These are phyloP conservation scores for Squalus acanthias DNA, from an alignment of 2,797 vertebrate species.

Conservation along the genomic window DNA sequence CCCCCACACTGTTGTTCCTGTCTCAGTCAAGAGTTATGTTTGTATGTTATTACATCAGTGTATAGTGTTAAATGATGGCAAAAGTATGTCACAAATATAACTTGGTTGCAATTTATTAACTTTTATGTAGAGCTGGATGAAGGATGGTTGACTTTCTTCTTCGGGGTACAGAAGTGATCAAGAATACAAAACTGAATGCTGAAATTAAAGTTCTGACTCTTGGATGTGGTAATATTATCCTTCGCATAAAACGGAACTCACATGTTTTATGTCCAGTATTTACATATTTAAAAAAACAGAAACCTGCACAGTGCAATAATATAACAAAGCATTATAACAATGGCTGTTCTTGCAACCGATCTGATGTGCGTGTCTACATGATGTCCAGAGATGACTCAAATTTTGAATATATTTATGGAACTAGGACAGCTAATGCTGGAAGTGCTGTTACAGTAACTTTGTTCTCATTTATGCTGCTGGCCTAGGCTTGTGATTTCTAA, in stretches of 20 bases:
- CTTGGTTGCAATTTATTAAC: background rate
- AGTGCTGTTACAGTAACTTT: background rate
- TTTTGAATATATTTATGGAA: background rate
- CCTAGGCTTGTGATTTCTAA: background rate
- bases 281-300: background rate
- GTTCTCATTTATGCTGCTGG: background rate
- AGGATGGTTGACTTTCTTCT: slow-evolving; percentile 45
- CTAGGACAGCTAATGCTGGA: background rate
- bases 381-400: background rate
- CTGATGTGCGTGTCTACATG: background rate
- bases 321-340: background rate
- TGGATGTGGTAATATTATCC: slow-evolving; percentile 14
- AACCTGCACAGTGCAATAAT: background rate
- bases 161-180: slow-evolving; percentile 33
- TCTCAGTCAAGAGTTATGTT: background rate
- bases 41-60: background rate
- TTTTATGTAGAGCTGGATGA: slow-evolving; percentile 41
- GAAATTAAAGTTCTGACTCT: background rate
- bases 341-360: background rate
- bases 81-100: background rate
- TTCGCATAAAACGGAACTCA: background rate
- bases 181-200: slow-evolving; percentile 27
- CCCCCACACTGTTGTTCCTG: background rate
- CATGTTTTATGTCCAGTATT: background rate
- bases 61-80: background rate